Evolutionary conservation across 2,888 invertebrate species (phyloP).

Genomic region (Aporophyla lueneburgensis): DNA sequence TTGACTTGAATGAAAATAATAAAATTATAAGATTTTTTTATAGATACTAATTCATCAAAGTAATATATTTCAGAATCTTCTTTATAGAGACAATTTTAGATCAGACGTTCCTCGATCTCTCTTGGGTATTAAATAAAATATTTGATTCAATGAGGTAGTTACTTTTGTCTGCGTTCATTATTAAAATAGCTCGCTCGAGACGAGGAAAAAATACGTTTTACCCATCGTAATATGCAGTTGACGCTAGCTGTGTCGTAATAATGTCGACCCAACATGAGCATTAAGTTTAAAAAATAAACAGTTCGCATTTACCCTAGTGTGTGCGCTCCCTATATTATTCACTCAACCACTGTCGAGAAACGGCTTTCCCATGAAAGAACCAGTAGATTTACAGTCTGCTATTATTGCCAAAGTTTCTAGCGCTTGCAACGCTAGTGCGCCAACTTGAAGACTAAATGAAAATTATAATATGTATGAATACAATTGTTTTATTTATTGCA

Average conservation of each 20-base stretch:
- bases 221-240: slow-evolving; percentile 22
- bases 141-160: slow-evolving; percentile 23
- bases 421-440: slow-evolving; percentile 55
- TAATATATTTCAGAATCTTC: slow-evolving; percentile 17
- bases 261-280: slow-evolving; percentile 2
- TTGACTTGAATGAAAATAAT: slow-evolving; percentile 6
- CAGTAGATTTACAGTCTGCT: slow-evolving; percentile 76
- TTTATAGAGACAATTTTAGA: slow-evolving; percentile 33
- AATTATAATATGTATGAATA: slow-evolving; percentile 72
- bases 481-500: slow-evolving; percentile 74
- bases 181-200: slow-evolving; percentile 26
- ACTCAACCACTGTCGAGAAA: slow-evolving; percentile 51
- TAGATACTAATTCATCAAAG: slow-evolving; percentile 39
- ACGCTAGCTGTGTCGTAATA: slow-evolving; percentile 10
- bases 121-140: slow-evolving; percentile 38
- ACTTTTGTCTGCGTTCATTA: slow-evolving; percentile 38
- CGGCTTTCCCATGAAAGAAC: slow-evolving; percentile 69
- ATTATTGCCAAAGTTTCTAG: slow-evolving; percentile 79
- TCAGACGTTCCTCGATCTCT: slow-evolving; percentile 11
- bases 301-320: slow-evolving; percentile 18
- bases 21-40: slow-evolving; percentile 8
- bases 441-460: slow-evolving; percentile 70
- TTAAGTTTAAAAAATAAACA: slow-evolving; percentile 57
- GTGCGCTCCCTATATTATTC: slow-evolving; percentile 47
- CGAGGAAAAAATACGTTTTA: slow-evolving; percentile 19